Evolutionary conservation across 2,797 vertebrate genomes (phyloP).

Genomic region (Limnodromus scolopaceus): DNA sequence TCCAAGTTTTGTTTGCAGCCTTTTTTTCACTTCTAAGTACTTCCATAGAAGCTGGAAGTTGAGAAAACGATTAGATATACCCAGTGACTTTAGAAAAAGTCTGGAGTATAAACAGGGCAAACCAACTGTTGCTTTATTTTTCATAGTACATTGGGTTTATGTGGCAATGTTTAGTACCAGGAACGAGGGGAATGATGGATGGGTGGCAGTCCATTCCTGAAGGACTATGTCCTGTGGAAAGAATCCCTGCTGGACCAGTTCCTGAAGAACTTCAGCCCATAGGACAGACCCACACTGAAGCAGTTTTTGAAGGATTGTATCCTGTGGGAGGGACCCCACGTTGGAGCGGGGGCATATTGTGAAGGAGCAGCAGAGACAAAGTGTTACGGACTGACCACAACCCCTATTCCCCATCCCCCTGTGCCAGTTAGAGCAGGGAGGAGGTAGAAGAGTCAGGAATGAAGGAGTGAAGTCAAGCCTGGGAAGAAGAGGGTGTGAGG

Average conservation of each 20-base stretch:
- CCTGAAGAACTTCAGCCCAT: neutral
- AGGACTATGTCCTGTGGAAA: neutral
- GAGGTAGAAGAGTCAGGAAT: neutral
- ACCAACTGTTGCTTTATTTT: neutral
- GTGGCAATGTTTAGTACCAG: rapidly evolving
- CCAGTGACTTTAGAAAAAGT: neutral
- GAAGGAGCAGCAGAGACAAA: neutral
- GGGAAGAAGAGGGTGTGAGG: neutral
- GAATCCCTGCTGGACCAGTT: neutral
- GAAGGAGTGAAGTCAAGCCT: neutral
- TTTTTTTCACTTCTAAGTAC: neutral
- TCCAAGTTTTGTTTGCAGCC: neutral
- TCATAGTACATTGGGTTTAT: neutral
- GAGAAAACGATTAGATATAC: neutral
- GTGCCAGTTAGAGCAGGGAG: neutral
- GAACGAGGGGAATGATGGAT: rapidly evolving
- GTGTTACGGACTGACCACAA: neutral
- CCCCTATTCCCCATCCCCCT: neutral
- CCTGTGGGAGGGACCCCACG: neutral
- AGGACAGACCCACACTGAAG: neutral
- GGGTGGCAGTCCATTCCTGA: neutral
- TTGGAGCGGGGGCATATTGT: neutral
- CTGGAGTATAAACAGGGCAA: neutral
- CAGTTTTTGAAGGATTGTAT: neutral
- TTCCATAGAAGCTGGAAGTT: neutral